A percentile compares a stretch with the other conserved stretches of the same genome.
Evolutionary conservation across 2,797 vertebrate genomes (phyloP).

Genomic region (Leontopithecus rosalia): DNA sequence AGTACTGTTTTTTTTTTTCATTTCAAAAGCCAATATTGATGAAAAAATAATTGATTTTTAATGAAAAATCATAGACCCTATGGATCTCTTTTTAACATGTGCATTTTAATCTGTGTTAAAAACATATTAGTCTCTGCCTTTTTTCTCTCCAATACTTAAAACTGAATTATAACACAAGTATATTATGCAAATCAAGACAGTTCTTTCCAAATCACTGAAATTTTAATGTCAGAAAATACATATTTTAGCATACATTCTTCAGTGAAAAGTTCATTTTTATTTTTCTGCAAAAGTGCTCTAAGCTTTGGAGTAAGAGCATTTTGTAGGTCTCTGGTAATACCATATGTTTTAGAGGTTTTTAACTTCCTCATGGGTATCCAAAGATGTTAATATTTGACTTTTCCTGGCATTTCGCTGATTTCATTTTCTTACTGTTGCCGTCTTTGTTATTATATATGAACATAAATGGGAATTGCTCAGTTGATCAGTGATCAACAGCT

Average conservation of each 20-base stretch:
- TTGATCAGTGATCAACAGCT: not conserved
- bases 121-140: constrained; percentile 76
- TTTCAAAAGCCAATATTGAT: constrained; percentile 37
- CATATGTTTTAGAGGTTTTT: constrained; percentile 74
- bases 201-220: constrained; percentile 85
- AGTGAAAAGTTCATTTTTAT: constrained; percentile 86
- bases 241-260: constrained; percentile 90
- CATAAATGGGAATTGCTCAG: not conserved
- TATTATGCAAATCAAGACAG: constrained; percentile 86
- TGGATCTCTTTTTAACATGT: constrained; percentile 72
- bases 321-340: constrained; percentile 72
- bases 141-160: constrained; percentile 73
- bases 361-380: constrained; percentile 60
- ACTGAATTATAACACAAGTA: constrained; percentile 79
- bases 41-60: constrained; percentile 62
- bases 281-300: constrained; percentile 79
- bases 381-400: constrained; percentile 21
- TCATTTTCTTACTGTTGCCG: not conserved
- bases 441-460: not conserved
- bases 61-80: constrained; percentile 59
- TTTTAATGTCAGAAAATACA: constrained; percentile 89
- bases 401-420: not conserved
- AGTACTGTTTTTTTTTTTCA: constrained; percentile 71
- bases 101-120: constrained; percentile 78
- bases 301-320: constrained; percentile 75